Evolutionary conservation across 2,797 vertebrate genomes (phyloP), one percentile per base, ranked within the genome.

Genomic region (Spatula clypeata): DNA sequence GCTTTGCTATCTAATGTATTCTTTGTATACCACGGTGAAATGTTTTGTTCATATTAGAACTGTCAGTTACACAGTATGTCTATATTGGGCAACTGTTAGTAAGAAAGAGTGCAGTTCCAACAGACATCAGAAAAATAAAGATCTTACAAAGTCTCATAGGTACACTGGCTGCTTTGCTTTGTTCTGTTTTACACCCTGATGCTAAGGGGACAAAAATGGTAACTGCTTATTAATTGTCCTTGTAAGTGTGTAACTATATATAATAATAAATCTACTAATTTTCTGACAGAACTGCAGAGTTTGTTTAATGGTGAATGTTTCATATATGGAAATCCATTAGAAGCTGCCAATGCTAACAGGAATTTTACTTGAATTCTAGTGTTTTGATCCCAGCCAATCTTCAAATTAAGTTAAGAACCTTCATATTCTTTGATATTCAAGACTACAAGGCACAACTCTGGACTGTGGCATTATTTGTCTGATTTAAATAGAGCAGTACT

Each of bases 241-340:
- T 70, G 77, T 92, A 94, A 75, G 88, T 94, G 42, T 88, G 31
- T n/a, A 94, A 83, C 55, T 90, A 58, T 64, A 86, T 94, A 66
- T 31, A 79, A 49, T 55, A 80, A 91, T 64, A 67, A 93, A 80
- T 61, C 65, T 72, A 24, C n/a, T 49, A 79, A 86, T 96, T 96
- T 95, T 70, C 67, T 58, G 57, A 18, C 79, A 92, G 79, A 92
- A 88, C 47, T 87, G 79, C 47, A 74, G 75, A 69, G 44, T 73
- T 90, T 71, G 66, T 49, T 88, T 90, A 62, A 73, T 73, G 69
- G 51, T 29, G 85, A 94, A 54, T 83, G 40, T 87, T 94, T 82
- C 79, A n/a, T 51, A 10, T 66, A 62, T 64, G 62, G 55, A 86
- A 94, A 69, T 40, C 20, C 47, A 31, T 61, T 87, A 51, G 67